Evolutionary conservation across 1,140 invertebrate species (phyloP).

Genomic region (Drosophila nebulosa): DNA sequence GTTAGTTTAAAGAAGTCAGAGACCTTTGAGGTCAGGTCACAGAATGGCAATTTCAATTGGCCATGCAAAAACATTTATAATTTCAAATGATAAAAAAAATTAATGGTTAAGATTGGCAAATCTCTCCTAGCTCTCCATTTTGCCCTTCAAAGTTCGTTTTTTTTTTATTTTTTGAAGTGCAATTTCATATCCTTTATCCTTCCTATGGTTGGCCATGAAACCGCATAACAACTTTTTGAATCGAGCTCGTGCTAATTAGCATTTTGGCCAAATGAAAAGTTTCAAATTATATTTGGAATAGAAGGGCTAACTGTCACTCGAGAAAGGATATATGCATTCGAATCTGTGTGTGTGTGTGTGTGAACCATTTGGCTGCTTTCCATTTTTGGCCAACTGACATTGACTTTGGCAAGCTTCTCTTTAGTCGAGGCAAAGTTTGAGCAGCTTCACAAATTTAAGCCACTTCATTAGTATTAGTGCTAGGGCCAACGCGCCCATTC

Average conservation of each 20-base stretch:
- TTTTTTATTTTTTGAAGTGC: background rate
- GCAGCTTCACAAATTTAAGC: slow-evolving; percentile 12
- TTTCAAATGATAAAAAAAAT: too few species aligned
- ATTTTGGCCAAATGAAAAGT: slow-evolving; percentile 18
- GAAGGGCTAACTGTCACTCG: background rate
- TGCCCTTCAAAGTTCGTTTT: too few species aligned
- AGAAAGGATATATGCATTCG: background rate
- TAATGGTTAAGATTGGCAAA: too few species aligned
- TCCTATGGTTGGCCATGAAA: background rate
- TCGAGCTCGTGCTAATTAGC: slow-evolving; percentile 13
- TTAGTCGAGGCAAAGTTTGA: slow-evolving; percentile 29
- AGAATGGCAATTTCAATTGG: too few species aligned
- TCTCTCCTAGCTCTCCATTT: too few species aligned
- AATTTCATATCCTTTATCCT: background rate
- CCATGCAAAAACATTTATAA: too few species aligned
- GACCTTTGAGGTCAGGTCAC: too few species aligned
- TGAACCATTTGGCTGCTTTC: background rate
- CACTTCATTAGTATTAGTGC: slow-evolving; percentile 67
- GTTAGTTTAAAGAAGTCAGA: too few species aligned
- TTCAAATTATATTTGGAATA: slow-evolving; percentile 4
- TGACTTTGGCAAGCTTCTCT: background rate
- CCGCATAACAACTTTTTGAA: background rate
- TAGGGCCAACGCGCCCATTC: slow-evolving; percentile 34
- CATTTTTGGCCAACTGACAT: background rate
- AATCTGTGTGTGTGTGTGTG: background rate